Percentiles rank a stretch among this genome's conserved stretches.
These are phyloP conservation scores for Pachyramphus minor DNA, from an alignment of 2,113 vertebrate species.

Conservation along the genomic window DNA sequence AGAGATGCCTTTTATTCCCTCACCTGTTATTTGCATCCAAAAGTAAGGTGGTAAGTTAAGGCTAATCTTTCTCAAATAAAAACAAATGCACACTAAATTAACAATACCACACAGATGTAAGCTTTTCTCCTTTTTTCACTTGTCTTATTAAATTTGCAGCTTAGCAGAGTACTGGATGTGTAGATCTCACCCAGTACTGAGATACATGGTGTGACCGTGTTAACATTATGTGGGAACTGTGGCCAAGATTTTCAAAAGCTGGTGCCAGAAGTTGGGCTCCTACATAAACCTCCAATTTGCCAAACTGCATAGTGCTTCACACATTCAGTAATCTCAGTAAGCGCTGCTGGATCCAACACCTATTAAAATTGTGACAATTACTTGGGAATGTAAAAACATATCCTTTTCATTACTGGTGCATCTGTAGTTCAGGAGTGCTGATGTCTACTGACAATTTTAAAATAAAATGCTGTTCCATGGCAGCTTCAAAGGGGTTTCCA, in stretches of 20 bases:
- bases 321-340: neutral
- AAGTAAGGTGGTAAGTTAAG: neutral
- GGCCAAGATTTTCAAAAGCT: conserved; percentile 38
- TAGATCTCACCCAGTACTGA: conserved; percentile 8
- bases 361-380: neutral
- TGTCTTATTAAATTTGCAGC: conserved; percentile 41
- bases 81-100: neutral
- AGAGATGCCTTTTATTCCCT: neutral
- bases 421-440: neutral
- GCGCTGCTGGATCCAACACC: neutral
- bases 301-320: neutral
- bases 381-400: neutral
- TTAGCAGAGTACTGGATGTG: neutral
- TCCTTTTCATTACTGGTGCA: neutral
- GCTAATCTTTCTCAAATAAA: conserved; percentile 4
- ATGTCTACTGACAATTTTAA: neutral
- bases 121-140: neutral
- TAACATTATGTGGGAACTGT: neutral
- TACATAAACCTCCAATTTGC: conserved; percentile 10
- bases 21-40: neutral
- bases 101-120: neutral
- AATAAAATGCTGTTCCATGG: neutral
- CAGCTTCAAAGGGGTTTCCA: neutral
- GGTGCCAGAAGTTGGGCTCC: neutral
- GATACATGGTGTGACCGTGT: neutral